These are phyloP conservation scores for Microplitis deprimator DNA, from an alignment of 2,888 invertebrate genomes.

Conservation along the genomic window DNA sequence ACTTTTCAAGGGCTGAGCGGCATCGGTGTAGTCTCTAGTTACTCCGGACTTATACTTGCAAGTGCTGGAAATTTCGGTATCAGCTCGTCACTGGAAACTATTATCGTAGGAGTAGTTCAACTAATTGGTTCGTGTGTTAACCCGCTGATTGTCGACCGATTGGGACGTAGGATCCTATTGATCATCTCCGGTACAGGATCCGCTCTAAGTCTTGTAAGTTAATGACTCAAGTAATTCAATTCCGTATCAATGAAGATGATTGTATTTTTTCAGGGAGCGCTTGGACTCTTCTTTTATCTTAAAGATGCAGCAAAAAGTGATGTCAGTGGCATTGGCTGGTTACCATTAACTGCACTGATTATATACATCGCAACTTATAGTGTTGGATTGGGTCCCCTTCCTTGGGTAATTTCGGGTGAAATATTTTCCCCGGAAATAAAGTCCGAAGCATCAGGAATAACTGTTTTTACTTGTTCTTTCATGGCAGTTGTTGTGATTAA, in stretches of 20 bases:
- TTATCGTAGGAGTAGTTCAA: constrained; percentile 84
- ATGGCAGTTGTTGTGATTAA: constrained; percentile 84
- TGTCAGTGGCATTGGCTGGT: constrained; percentile 73
- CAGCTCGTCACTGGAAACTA: constrained; percentile 78
- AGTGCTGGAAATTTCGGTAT: constrained; percentile 74
- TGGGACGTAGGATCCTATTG: constrained; percentile 82
- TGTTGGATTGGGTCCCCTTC: constrained; percentile 82
- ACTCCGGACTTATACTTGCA: constrained; percentile 81
- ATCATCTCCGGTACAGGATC: constrained; percentile 81
- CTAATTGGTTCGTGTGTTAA: constrained; percentile 80
- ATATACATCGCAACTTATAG: constrained; percentile 85
- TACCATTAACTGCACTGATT: constrained; percentile 81
- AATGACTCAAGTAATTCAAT: too few species aligned
- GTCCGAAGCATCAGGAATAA: constrained; percentile 81
- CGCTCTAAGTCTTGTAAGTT: constrained; percentile 76
- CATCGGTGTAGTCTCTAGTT: constrained; percentile 85
- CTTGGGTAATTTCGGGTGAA: constrained; percentile 88
- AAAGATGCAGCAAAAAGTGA: constrained; percentile 67
- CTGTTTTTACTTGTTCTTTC: constrained; percentile 84
- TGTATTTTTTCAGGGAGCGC: constrained; percentile 71
- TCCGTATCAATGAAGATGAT: too few species aligned
- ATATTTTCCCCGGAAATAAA: constrained; percentile 86
- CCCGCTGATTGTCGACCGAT: constrained; percentile 83
- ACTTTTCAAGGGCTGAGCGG: constrained; percentile 89
- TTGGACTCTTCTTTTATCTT: constrained; percentile 79